A percentile compares a stretch with the other conserved stretches of the same genome.
Evolutionary conservation across 2,113 vertebrate species (phyloP).

Genomic region (Coregonus clupeaformis): DNA sequence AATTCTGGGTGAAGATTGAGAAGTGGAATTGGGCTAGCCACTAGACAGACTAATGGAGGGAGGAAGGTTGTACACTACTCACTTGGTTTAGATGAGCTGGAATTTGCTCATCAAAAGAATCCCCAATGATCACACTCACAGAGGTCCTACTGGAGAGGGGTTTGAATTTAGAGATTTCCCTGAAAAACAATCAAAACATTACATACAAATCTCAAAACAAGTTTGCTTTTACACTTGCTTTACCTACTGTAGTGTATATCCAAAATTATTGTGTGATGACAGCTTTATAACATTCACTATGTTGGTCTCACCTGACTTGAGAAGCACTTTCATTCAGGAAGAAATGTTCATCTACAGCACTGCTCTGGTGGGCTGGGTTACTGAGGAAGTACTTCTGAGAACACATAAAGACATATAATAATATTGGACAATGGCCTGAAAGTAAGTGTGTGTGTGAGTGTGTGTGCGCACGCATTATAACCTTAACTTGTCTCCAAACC

Average conservation of each 20-base stretch:
- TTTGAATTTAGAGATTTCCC: constrained; percentile 76
- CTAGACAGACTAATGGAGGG: background rate
- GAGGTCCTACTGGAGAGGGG: constrained; percentile 71
- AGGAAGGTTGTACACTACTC: constrained; percentile 27
- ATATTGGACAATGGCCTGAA: background rate
- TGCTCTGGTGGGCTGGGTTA: constrained; percentile 78
- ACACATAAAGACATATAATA: background rate
- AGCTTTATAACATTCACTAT: background rate
- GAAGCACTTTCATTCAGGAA: constrained; percentile 79
- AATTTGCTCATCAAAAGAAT: constrained; percentile 70
- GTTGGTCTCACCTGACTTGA: constrained; percentile 73
- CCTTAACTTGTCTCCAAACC: constrained; percentile 65
- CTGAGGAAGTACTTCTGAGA: constrained; percentile 75
- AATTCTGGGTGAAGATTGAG: no score
- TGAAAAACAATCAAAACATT: constrained; percentile 38
- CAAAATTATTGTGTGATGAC: no score
- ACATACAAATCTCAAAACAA: background rate
- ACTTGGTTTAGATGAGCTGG: constrained; percentile 75
- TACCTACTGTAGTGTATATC: no score
- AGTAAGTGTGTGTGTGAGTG: constrained; percentile 13
- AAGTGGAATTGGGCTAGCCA: no score
- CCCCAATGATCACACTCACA: constrained; percentile 73
- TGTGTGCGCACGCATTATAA: constrained; percentile 60
- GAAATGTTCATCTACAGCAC: constrained; percentile 78
- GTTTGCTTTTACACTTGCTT: no score